Evolutionary conservation across 2,888 invertebrate species (phyloP).

Genomic region (Acronicta aceris): DNA sequence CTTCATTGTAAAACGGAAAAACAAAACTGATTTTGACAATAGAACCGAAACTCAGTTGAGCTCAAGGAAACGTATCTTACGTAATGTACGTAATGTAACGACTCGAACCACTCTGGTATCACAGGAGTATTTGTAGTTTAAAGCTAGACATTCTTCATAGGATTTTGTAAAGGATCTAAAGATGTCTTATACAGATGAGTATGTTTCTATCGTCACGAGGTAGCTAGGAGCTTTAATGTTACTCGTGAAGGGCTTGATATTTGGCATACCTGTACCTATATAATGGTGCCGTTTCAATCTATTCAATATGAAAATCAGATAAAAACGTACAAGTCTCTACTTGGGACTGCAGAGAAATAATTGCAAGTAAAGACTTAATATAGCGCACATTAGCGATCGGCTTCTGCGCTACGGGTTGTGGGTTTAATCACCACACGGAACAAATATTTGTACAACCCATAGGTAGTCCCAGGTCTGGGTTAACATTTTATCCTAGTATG

Average conservation of each 20-base stretch:
- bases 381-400: no score
- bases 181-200: slow-evolving; percentile 44
- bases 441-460: no score
- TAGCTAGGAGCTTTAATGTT: slow-evolving; percentile 39
- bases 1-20: no score
- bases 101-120: no score
- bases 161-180: slow-evolving; percentile 33
- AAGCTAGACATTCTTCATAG: slow-evolving; percentile 12
- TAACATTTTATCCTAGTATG: no score
- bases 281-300: slow-evolving; percentile 36
- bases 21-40: no score
- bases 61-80: no score
- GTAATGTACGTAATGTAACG: no score
- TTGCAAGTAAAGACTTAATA: not conserved
- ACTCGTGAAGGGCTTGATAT: slow-evolving; percentile 51
- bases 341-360: not conserved
- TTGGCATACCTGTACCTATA: slow-evolving; percentile 37
- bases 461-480: no score
- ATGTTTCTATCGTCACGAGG: slow-evolving; percentile 49
- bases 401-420: no score
- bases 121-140: slow-evolving; percentile 1
- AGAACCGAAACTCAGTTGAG: no score
- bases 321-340: not conserved
- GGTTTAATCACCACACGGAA: no score
- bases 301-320: slow-evolving; percentile 19